These are phyloP conservation scores for Subanguina moxae DNA, from an alignment of 1,140 invertebrate species.

Conservation along the genomic window DNA sequence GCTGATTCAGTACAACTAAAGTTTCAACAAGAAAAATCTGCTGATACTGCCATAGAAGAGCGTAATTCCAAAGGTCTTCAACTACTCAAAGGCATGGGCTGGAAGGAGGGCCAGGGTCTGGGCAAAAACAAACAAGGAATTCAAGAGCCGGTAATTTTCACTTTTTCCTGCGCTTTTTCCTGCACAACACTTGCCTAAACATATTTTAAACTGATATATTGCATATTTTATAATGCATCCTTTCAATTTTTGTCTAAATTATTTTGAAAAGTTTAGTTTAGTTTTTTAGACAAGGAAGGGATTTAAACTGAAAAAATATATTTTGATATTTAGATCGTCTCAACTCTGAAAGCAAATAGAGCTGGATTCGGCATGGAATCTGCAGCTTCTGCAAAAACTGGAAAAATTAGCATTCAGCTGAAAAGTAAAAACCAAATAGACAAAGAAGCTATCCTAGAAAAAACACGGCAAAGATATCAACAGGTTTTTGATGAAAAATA, in stretches of 20 bases:
- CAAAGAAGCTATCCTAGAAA: conserved; percentile 9
- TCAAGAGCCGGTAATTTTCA: conserved; percentile 14
- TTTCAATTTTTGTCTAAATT: conserved; percentile 3
- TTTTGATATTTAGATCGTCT: conserved; percentile 12
- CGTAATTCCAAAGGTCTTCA: conserved; percentile 23
- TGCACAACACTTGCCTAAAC: not conserved
- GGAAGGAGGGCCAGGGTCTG: conserved; percentile 32
- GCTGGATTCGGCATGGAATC: not conserved
- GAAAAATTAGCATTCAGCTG: conserved; percentile 3
- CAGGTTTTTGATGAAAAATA: not conserved
- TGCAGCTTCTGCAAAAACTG: not conserved
- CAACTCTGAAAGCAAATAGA: not conserved
- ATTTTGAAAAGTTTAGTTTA: not conserved
- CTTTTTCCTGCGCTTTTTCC: not conserved
- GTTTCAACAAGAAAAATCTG: not conserved
- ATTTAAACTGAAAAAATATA: not conserved
- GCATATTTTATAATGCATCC: not conserved
- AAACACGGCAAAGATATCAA: conserved; percentile 11
- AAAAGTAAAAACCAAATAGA: conserved; percentile 9
- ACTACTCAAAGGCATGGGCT: conserved; percentile 30
- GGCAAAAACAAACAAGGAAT: conserved; percentile 33
- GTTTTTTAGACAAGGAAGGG: no score
- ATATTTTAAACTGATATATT: not conserved
- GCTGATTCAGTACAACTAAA: conserved; percentile 13
- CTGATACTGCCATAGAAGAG: not conserved